phyloP scores from a whole-genome alignment of 2,888 invertebrate genomes.

The Watsonalla cultraria region DNA sequence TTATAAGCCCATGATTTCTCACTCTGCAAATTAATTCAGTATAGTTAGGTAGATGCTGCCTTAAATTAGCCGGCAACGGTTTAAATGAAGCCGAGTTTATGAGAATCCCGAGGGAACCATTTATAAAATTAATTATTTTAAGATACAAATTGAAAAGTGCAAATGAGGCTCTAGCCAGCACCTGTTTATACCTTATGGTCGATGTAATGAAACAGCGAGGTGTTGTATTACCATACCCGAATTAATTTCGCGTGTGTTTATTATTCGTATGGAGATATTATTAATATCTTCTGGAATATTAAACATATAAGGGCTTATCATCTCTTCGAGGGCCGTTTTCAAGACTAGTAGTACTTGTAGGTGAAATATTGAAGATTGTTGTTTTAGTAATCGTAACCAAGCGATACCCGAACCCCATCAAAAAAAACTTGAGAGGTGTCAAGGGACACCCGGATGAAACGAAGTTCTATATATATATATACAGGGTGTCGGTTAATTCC shows the following conservation, averaged over 20 bases:
- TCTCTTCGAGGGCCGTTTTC: too few species aligned
- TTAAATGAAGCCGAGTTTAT: constrained; percentile 29
- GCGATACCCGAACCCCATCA: too few species aligned
- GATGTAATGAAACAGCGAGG: background rate
- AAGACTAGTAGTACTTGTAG: too few species aligned
- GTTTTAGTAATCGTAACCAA: too few species aligned
- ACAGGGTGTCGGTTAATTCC: too few species aligned
- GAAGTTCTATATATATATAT: too few species aligned
- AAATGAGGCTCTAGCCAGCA: background rate
- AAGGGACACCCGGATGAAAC: too few species aligned
- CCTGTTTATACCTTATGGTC: background rate
- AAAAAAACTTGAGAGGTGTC: too few species aligned
- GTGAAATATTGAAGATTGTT: too few species aligned
- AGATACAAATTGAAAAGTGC: constrained; percentile 21
- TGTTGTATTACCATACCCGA: background rate
- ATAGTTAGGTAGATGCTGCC: constrained; percentile 2
- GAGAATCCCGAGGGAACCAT: constrained; percentile 30
- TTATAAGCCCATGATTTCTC: background rate
- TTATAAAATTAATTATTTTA: constrained; percentile 31
- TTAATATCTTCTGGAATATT: too few species aligned
- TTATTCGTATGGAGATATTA: too few species aligned
- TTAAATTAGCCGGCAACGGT: constrained; percentile 17
- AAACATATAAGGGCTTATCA: too few species aligned
- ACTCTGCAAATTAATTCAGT: constrained; percentile 4
- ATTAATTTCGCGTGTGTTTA: background rate